Evolutionary conservation across 2,888 invertebrate genomes (phyloP).

Genomic region (Caenorhabditis sp.): DNA sequence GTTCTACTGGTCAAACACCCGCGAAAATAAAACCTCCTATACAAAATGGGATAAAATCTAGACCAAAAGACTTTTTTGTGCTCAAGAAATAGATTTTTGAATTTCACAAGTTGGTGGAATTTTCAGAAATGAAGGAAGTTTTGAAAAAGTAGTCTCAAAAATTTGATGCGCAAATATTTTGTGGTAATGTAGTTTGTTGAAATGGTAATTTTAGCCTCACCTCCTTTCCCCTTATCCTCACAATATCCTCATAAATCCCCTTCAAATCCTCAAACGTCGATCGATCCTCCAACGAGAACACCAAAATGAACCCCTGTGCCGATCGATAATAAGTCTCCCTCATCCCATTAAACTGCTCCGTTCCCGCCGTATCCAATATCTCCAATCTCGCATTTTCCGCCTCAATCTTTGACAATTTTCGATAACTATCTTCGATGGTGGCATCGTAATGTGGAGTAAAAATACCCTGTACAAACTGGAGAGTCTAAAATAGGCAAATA

Average conservation of each 20-base stretch:
- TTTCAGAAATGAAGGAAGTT: too few relatives aligned
- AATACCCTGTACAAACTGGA: constrained; percentile 96
- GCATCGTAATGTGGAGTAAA: constrained; percentile 99
- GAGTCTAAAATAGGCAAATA: constrained; percentile 76
- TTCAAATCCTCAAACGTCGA: constrained; percentile 98
- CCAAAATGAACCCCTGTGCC: constrained; percentile 97
- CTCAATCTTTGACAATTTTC: constrained; percentile 98
- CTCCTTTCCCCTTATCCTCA: constrained; percentile 14
- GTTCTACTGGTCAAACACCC: too few relatives aligned
- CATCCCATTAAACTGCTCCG: constrained; percentile 99
- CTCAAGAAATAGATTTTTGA: too few relatives aligned
- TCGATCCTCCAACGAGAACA: constrained; percentile 98
- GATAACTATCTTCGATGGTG: constrained; percentile 98
- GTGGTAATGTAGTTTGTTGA: too few relatives aligned
- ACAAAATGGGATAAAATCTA: too few relatives aligned
- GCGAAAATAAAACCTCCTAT: too few relatives aligned
- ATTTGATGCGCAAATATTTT: too few relatives aligned
- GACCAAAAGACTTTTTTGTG: too few relatives aligned
- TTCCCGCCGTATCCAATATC: constrained; percentile 98
- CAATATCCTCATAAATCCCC: constrained; percentile 75
- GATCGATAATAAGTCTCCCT: constrained; percentile 99
- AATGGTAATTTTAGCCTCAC: too few relatives aligned
- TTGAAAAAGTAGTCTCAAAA: too few relatives aligned
- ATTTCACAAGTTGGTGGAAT: too few relatives aligned
- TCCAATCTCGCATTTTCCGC: constrained; percentile 99